Evolutionary conservation across 2,113 vertebrate genomes (phyloP).

Genomic region (Arothron firmamentum): DNA sequence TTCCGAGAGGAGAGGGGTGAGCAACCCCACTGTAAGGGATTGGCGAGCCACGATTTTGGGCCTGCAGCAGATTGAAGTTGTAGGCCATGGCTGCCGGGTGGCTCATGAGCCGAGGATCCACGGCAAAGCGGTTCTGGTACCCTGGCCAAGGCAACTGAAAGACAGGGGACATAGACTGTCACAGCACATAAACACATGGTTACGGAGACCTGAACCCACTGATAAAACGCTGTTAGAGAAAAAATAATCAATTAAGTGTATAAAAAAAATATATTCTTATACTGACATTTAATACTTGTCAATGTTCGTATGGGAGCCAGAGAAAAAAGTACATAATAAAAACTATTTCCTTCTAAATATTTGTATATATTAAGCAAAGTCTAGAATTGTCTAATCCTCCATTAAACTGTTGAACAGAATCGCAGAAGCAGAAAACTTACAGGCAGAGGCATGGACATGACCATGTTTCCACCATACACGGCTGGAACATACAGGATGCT

Average conservation of each 20-base stretch:
- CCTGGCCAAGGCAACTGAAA: conserved; percentile 92
- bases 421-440: conserved; percentile 72
- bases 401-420: too few species aligned
- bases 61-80: conserved; percentile 92
- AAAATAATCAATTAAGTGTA: too few species aligned
- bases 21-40: conserved; percentile 87
- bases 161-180: background rate
- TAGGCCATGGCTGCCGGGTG: conserved; percentile 97
- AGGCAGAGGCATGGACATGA: conserved; percentile 97
- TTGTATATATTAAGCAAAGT: too few species aligned
- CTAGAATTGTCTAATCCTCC: too few species aligned
- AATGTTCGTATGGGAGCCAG: too few species aligned
- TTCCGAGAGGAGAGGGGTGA: conserved; percentile 87
- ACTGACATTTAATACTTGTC: too few species aligned
- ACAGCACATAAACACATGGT: background rate
- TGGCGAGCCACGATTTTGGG: conserved; percentile 89
- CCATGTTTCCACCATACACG: conserved; percentile 97
- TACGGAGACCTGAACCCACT: too few species aligned
- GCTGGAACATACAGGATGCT: conserved; percentile 98
- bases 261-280: too few species aligned
- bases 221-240: too few species aligned
- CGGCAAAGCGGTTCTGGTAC: conserved; percentile 95
- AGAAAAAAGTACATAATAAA: too few species aligned
- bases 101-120: conserved; percentile 94
- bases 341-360: too few species aligned